Conservation (phyloP, 2,113 vertebrate genomes). For the Pipa parva region DNA sequence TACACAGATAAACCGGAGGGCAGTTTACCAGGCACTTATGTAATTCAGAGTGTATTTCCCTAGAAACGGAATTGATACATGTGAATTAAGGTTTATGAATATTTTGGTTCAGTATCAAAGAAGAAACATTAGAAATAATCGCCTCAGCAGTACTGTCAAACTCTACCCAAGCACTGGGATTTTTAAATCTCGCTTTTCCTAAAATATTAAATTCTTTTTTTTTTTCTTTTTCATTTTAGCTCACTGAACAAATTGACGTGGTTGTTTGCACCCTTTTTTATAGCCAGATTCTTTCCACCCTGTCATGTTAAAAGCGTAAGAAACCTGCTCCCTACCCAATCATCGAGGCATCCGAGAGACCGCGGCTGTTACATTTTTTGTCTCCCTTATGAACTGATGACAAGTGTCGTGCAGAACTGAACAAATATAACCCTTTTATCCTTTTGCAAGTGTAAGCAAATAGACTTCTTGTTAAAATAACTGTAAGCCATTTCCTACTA, state of each 20-base stretch:
- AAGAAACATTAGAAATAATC: conserved; percentile 15
- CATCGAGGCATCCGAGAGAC: background rate
- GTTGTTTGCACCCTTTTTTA: conserved; percentile 38
- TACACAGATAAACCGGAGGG: no score
- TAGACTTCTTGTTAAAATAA: conserved; percentile 25
- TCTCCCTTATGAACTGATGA: conserved; percentile 39
- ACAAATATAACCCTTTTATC: conserved; percentile 29
- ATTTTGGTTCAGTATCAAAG: conserved; percentile 23
- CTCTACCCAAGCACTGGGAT: conserved; percentile 9
- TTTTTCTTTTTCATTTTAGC: background rate
- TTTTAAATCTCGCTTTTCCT: conserved; percentile 26
- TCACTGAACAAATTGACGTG: conserved; percentile 18
- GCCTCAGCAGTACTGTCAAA: conserved; percentile 20
- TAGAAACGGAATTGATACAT: conserved; percentile 1
- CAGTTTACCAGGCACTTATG: background rate
- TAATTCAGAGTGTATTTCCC: background rate
- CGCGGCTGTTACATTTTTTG: conserved; percentile 15
- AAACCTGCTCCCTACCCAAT: conserved; percentile 25
- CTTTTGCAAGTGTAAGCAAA: conserved; percentile 11
- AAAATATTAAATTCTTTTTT: conserved; percentile 27
- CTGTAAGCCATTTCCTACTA: conserved; percentile 7
- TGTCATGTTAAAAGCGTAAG: conserved; percentile 28
- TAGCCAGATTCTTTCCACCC: conserved; percentile 7
- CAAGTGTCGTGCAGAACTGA: conserved; percentile 14
- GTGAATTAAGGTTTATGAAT: conserved; percentile 4